Conservation (phyloP, 2,797 vertebrate genomes). For the Calcarius lapponicus region DNA sequence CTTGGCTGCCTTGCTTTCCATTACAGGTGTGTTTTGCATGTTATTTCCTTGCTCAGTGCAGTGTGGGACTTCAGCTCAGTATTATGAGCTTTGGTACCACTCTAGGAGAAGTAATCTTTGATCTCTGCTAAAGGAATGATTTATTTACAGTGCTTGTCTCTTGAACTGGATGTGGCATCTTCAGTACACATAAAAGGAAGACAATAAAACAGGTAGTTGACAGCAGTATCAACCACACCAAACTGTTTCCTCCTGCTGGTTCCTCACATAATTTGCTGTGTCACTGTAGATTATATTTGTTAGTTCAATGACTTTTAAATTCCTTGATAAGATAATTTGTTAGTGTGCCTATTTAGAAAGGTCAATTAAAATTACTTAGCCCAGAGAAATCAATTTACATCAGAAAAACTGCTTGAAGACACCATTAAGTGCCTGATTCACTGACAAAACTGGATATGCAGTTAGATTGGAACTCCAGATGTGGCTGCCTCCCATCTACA, state of each 20-base stretch:
- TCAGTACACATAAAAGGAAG: neutral
- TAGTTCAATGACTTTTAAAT: slow-evolving; percentile 33
- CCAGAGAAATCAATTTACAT: slow-evolving; percentile 11
- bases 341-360: slow-evolving; percentile 17
- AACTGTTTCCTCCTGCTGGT: neutral
- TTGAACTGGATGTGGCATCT: neutral
- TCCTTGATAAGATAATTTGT: slow-evolving; percentile 21
- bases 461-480: neutral
- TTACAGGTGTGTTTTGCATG: neutral
- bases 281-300: neutral
- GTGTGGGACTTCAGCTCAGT: neutral
- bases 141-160: neutral
- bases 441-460: neutral
- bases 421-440: neutral
- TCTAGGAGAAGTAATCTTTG: neutral
- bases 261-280: neutral
- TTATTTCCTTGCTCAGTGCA: neutral
- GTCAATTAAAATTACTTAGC: slow-evolving; percentile 50
- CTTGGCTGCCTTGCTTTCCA: neutral
- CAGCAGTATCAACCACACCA: neutral
- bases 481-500: neutral
- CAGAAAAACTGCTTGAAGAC: neutral
- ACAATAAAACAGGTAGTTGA: neutral
- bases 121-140: neutral
- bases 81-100: neutral